phyloP scores from a whole-genome alignment of 2,888 invertebrate genomes.

The Agonopterix heracliana region DNA sequence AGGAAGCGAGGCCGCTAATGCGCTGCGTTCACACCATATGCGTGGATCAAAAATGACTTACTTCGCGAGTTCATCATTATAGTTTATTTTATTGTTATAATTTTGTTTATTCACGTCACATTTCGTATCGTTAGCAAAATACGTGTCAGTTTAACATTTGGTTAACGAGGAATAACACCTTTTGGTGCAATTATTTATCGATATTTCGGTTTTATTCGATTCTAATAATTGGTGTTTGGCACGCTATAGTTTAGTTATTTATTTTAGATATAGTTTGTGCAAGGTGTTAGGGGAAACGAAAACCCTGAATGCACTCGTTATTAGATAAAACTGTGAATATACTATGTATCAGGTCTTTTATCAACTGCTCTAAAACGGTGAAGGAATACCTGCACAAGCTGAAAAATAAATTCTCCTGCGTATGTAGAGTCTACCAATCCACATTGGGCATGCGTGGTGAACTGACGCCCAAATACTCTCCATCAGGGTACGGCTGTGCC shows the following conservation, averaged over 20 bases:
- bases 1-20: conserved; percentile 53
- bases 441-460: too few relatives aligned
- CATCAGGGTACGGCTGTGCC: too few relatives aligned
- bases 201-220: conserved; percentile 20
- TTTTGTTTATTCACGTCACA: conserved; percentile 48
- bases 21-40: conserved; percentile 59
- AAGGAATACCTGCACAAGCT: too few relatives aligned
- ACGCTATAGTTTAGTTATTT: conserved; percentile 13
- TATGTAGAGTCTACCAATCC: too few relatives aligned
- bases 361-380: too few relatives aligned
- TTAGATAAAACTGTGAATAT: too few relatives aligned
- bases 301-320: too few relatives aligned
- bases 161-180: conserved; percentile 34
- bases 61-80: conserved; percentile 21
- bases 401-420: too few relatives aligned
- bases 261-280: conserved; percentile 1
- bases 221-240: conserved; percentile 3
- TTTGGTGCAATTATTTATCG: conserved; percentile 40
- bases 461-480: too few relatives aligned
- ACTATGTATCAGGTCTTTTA: too few relatives aligned
- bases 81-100: conserved; percentile 43
- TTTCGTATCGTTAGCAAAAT: conserved; percentile 56
- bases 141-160: conserved; percentile 22
- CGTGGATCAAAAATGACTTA: conserved; percentile 47
- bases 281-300: not conserved